Evolutionary conservation across 2,888 invertebrate species (phyloP), one percentile per base, ranked within the genome.

Genomic region (Drosophila nr. perissopoda): DNA sequence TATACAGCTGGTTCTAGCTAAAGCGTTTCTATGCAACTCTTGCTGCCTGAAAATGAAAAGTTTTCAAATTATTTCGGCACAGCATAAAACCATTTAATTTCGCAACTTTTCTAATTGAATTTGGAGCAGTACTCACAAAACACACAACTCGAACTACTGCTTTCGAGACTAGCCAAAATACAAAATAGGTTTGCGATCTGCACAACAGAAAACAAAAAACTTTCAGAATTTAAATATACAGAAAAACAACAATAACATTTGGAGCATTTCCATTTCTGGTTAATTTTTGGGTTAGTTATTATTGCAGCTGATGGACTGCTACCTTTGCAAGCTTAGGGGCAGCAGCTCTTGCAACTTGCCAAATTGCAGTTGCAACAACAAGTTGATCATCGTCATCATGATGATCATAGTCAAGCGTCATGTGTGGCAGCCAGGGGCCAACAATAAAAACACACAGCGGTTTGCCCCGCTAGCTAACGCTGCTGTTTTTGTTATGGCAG

Each of bases 401-500:
- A 60, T 67, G 64, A 49, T 65, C 63, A 58, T 53, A 57, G 34
- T 48, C 48, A 45, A 49, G 62, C 51, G 62, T 52, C 68, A 66
- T 66, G 56, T 68, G 69, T 71, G 73, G 73, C 73, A 52, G 57
- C 71, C 51, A 34, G 61, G 61, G 76, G 53, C 67, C 67, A 71
- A 66, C 77, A 73, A 80, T 75, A 83, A 82, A 82, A 83, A 73
- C 78, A 80, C 78, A 81, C 66, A 40, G 69, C 67, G 65, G 62
- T 62, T 71, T 76, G 78, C 53, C 60, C 58, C 66, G 58, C 64
- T 79, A 61, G 69, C 57, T 65, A 33, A 33, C 78, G 81, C 61
- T 78, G 53, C 33, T 83, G 84, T 79, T 81, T 82, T 82, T 82
- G 78, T 83, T 83, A 83, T 81, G 73, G 69, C 62, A 45, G 42